Base-by-base conservation (phyloP, 2,113 vertebrate genomes). In the Cyanoderma ruficeps region DNA sequence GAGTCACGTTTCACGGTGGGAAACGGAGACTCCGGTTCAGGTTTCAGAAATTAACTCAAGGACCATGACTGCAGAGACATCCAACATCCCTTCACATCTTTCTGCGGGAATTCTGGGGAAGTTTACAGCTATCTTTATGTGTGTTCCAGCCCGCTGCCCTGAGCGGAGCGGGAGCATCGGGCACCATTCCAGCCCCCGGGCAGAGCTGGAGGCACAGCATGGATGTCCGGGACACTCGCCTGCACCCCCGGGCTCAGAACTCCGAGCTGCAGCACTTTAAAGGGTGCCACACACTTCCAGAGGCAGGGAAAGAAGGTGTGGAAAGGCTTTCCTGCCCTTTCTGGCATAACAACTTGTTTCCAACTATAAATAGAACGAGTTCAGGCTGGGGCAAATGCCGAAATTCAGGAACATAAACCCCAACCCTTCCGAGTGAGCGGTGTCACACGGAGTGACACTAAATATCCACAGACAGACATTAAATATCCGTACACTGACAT, bases 401-500 rank as follows among this genome's bases (percentile, higher is more conserved):
- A 19, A 25, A 23, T 5, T 7, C 37, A 6, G 33, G 55, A 7
- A 11, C 0, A 3, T 8, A 5, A 37, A 64, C 70, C 2, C n/a
- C 21, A 8, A 3, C 7, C 1, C 5, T 25, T 28, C 39, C 4
- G 28, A 64, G 18, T 0, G 23, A 37, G 24, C 42, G 10, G 22
- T 0, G 20, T 7, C 28, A 4, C 46, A 1, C 35, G 2, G 9
- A 0, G 3, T 7, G 41, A 68, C 78, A 7, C 53, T 1, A 10
- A 39, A 18, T 4, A 25, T 0, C 50, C 55, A 2, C 0, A 5
- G 6, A 0, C 28, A 5, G 44, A 21, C 83, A 20, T 24, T 1
- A 17, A 21, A 11, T 7, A 30, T 1, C 68, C 50, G 5, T 0
- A 7, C 8, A 0, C 21, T 2, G 70, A 7, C 47, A 42, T 42